Evolutionary conservation across 2,113 vertebrate genomes (phyloP), one percentile per base, ranked within the genome.

Genomic region (Crotalus helleri): DNA sequence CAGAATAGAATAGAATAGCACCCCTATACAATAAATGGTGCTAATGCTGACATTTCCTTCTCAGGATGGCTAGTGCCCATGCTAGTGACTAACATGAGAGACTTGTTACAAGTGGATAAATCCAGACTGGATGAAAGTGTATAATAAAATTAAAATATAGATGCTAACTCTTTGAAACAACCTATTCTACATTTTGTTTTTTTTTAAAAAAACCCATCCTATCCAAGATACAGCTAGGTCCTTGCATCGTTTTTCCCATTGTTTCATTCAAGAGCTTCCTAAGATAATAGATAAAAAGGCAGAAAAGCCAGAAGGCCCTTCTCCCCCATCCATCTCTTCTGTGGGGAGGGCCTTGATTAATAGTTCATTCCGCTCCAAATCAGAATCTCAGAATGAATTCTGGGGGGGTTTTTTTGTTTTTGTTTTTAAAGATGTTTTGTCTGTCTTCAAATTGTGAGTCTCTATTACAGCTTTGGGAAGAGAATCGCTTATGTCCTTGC

Each of bases 401-500:
- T 81, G 44, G 90, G 54, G 33, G 90, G 51, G 2, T 93, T 93
- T 93, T 93, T 51, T 33, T 6, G 12, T 0, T 4, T 29, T 24
- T 24, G n/a, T 59, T n/a, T 69, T 69, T 13, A 2, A 49, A 39
- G 92, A 85, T 33, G 24, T 74, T 91, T 93, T 74, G 46, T 93
- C 49, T 46, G 0, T 87, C 26, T 0, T 0, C 92, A 95, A 7
- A 55, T 49, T 26, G 49, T 87, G n/a, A 49, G 93, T 90, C 61
- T 57, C 29, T 5, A 33, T 93, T 58, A 7, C 59, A 0, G 4
- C 74, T 69, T 55, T 87, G 92, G 90, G 91, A 93, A 91, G 46
- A 39, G 64, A 93, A 17, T 58, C 6, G 23, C 29, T 59, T 26
- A 5, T 3, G 92, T 94, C 94, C 93, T 94, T 95, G 93, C 89